Evolutionary conservation across 2,113 vertebrate species (phyloP).

Genomic region (Erythrocercus mccallii): DNA sequence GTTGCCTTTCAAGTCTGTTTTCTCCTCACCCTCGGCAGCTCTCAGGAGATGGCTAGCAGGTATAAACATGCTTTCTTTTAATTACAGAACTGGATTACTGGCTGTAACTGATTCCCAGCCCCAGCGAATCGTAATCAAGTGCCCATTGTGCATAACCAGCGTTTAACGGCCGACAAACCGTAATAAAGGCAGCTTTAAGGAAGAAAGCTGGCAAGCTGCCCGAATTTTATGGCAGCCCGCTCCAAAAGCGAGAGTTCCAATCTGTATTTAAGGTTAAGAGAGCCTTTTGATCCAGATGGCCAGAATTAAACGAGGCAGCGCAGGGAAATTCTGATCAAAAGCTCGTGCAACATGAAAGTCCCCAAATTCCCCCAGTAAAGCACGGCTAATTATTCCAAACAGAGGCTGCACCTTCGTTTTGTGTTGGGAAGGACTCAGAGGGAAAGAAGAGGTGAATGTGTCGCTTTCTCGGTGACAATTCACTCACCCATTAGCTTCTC

Average conservation of each 20-base stretch:
- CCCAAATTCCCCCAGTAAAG: conserved; percentile 62
- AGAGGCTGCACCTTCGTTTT: conserved; percentile 37
- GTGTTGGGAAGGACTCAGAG: not conserved
- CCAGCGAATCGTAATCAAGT: conserved; percentile 80
- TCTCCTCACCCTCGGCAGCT: conserved; percentile 14
- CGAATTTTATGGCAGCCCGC: conserved; percentile 63
- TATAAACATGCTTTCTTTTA: conserved; percentile 82
- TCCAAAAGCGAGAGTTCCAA: conserved; percentile 71
- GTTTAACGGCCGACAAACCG: conserved; percentile 66
- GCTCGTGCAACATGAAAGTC: conserved; percentile 68
- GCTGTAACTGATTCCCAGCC: conserved; percentile 72
- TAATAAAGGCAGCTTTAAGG: conserved; percentile 74
- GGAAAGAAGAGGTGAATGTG: not conserved
- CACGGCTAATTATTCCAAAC: conserved; percentile 66
- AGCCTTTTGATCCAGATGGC: conserved; percentile 73
- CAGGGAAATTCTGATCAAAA: conserved; percentile 73
- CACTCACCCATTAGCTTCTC: not conserved
- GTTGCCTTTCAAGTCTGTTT: not conserved
- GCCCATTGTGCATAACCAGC: conserved; percentile 65
- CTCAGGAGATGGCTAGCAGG: conserved; percentile 74
- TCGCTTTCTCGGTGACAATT: not conserved
- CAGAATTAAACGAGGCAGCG: conserved; percentile 63
- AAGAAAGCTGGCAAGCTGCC: conserved; percentile 72
- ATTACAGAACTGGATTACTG: conserved; percentile 76
- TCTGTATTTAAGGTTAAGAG: conserved; percentile 74